These are phyloP conservation scores for Melanargia galathea DNA, from an alignment of 2,888 invertebrate genomes.

Conservation along the genomic window DNA sequence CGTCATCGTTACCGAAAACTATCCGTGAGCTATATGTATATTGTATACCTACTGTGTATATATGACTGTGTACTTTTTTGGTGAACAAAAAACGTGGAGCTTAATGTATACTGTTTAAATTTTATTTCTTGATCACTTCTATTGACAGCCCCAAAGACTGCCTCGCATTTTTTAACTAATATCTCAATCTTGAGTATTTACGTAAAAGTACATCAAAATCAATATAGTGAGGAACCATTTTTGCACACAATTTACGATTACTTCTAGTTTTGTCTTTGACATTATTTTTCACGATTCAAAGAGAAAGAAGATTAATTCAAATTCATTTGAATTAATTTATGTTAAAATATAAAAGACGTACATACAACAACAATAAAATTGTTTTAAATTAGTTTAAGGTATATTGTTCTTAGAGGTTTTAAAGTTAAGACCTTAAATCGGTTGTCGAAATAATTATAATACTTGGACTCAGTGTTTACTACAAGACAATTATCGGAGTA, in stretches of 20 bases:
- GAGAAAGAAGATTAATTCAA: no score
- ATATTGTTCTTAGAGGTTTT: background rate
- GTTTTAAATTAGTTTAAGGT: background rate
- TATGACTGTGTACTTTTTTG: no score
- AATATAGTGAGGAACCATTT: background rate
- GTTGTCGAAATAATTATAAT: background rate
- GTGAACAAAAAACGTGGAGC: no score
- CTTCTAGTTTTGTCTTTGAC: background rate
- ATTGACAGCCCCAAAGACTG: no score
- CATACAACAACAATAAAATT: background rate
- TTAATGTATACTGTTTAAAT: no score
- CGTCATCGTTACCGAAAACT: no score
- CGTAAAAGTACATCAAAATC: conserved; percentile 11
- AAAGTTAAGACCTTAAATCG: background rate
- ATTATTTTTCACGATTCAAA: background rate
- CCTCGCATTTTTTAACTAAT: no score
- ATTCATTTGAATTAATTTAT: background rate
- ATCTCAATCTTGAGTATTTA: no score
- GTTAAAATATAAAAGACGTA: background rate
- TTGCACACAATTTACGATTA: background rate
- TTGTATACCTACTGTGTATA: no score
- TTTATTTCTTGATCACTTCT: no score
- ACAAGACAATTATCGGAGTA: conserved; percentile 30
- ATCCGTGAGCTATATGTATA: no score
- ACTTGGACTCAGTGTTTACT: background rate